Conservation (phyloP, 2,113 vertebrate species). For the Rissa tridactyla region DNA sequence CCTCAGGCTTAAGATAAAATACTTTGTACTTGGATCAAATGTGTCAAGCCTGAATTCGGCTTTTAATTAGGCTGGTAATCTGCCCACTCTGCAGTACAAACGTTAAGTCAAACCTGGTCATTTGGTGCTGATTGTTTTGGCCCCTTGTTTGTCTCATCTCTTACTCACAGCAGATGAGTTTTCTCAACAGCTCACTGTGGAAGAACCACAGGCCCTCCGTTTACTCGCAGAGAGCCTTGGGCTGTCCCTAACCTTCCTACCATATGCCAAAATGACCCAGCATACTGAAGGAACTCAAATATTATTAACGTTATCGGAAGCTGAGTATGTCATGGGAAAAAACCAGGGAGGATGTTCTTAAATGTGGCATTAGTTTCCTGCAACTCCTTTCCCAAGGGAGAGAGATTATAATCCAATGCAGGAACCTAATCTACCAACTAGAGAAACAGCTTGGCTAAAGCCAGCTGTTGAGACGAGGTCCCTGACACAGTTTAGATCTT, state of each 20-base stretch:
- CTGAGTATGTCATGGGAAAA: background rate
- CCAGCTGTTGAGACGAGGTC: background rate
- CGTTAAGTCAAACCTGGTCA: background rate
- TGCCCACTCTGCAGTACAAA: background rate
- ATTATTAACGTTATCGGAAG: background rate
- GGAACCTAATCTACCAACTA: background rate
- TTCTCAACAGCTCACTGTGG: background rate
- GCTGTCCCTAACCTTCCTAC: background rate
- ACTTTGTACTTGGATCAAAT: background rate
- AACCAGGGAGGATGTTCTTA: background rate
- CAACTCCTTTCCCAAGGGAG: background rate
- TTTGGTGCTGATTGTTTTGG: background rate
- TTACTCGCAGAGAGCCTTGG: background rate
- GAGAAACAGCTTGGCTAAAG: background rate
- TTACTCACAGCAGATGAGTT: background rate
- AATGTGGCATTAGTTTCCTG: background rate
- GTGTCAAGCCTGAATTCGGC: background rate
- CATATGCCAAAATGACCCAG: background rate
- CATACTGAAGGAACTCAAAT: background rate
- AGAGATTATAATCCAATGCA: background rate
- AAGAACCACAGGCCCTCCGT: background rate
- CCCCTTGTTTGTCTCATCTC: background rate
- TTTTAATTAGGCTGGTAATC: background rate
- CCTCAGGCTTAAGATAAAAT: background rate
- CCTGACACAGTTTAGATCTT: background rate